Evolutionary conservation across 2,888 invertebrate species (phyloP).

Genomic region (Norana najaformis): DNA sequence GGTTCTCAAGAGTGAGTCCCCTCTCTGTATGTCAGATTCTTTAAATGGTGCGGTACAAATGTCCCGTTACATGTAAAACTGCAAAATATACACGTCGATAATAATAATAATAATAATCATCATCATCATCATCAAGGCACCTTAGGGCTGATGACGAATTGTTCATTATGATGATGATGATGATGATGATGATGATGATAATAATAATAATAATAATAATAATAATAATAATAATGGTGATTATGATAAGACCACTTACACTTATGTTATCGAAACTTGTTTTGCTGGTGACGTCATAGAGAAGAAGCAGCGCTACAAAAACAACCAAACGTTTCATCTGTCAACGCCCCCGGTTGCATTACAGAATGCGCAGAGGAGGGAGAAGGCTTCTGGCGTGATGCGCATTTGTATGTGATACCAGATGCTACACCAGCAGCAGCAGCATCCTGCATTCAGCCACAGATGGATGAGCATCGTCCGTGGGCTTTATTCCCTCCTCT

Average conservation of each 20-base stretch:
- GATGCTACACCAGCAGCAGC: neutral
- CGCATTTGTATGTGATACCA: neutral
- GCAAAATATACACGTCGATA: too few species aligned
- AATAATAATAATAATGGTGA: neutral
- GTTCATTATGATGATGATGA: too few species aligned
- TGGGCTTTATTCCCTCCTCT: neutral
- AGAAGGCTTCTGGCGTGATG: neutral
- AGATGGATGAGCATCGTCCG: too few species aligned
- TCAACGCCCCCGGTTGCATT: neutral
- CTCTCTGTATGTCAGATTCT: too few species aligned
- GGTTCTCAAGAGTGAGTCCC: too few species aligned
- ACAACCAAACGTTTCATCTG: neutral
- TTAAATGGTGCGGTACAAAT: too few species aligned
- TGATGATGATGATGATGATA: neutral
- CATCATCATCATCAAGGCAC: too few species aligned
- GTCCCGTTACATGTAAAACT: too few species aligned
- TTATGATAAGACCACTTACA: slow-evolving; percentile 58
- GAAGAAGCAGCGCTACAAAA: slow-evolving; percentile 78
- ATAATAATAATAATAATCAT: too few species aligned
- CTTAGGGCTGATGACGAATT: too few species aligned
- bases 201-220: neutral
- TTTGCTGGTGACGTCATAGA: slow-evolving; percentile 94
- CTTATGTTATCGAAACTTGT: slow-evolving; percentile 93
- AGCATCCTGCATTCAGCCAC: neutral
- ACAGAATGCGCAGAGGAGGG: neutral